phyloP scores from a whole-genome alignment of 53 echinoderm and acorn worm genomes.

The Crossaster papposus region DNA sequence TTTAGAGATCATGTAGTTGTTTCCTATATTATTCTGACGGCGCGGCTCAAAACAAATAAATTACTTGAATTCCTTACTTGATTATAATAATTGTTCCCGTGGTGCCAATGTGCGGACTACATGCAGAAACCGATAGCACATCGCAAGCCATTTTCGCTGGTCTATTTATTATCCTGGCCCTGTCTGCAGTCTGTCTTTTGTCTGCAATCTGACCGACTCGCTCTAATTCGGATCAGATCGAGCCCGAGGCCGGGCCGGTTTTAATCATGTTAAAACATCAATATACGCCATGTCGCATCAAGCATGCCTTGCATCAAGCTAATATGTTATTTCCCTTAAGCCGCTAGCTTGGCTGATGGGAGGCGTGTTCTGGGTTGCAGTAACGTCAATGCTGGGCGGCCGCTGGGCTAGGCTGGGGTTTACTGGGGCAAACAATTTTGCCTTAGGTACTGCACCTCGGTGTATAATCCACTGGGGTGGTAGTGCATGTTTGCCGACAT shows the following conservation, averaged over 20 bases:
- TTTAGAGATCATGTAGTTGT: no score
- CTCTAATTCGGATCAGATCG: constrained; percentile 25
- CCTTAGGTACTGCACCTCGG: background rate
- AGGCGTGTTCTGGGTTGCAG: background rate
- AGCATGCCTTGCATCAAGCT: constrained; percentile 8
- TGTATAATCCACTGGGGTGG: background rate
- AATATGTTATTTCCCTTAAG: background rate
- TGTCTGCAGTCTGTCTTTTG: background rate
- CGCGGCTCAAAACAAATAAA: no score
- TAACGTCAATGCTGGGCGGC: background rate
- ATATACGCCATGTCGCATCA: constrained; percentile 38
- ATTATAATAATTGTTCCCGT: no score
- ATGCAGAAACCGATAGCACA: no score
- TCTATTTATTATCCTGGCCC: background rate
- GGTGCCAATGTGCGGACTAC: background rate
- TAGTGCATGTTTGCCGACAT: background rate
- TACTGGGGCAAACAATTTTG: background rate
- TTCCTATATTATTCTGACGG: no score
- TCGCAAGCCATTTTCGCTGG: background rate
- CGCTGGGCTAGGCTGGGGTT: background rate
- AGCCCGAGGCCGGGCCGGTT: background rate
- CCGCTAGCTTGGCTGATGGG: background rate
- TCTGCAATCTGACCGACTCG: background rate
- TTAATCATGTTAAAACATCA: constrained; percentile 56
- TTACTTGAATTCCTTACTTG: no score